Conservation (phyloP, 2,797 vertebrate genomes). For the Brachyrhaphis roseni region DNA sequence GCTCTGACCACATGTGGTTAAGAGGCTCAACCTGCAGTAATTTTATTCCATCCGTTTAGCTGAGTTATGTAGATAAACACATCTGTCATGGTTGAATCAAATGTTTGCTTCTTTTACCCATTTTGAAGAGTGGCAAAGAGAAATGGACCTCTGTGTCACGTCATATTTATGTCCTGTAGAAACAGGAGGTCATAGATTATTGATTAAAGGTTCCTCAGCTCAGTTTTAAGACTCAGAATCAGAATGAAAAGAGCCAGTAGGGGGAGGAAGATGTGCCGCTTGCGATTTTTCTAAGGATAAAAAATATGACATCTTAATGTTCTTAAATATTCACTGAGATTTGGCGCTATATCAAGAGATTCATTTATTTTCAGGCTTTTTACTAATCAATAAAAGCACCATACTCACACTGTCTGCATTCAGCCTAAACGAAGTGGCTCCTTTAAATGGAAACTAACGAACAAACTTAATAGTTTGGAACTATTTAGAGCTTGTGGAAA, state of each 20-base stretch:
- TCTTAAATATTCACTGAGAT: background rate
- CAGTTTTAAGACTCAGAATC: background rate
- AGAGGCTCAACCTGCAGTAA: background rate
- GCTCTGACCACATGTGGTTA: background rate
- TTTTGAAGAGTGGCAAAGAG: too few species aligned
- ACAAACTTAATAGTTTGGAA: constrained; percentile 39
- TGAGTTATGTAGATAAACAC: background rate
- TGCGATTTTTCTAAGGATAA: background rate
- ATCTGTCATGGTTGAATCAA: background rate
- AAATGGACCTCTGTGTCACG: background rate
- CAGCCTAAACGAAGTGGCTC: constrained; percentile 16
- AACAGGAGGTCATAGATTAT: background rate
- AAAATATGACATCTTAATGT: background rate
- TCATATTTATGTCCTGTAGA: background rate
- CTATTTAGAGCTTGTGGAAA: constrained; percentile 17
- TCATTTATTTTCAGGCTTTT: background rate
- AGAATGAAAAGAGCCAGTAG: background rate
- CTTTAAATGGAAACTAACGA: constrained; percentile 54
- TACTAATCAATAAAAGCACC: background rate
- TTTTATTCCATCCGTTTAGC: background rate
- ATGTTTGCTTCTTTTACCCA: background rate
- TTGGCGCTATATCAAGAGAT: background rate
- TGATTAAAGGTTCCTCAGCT: background rate
- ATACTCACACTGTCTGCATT: constrained; percentile 10
- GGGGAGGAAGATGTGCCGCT: background rate